Percentiles rank a stretch among this genome's conserved stretches.
Conservation (phyloP, 2,888 invertebrate species). For the Heliconius hortense region DNA sequence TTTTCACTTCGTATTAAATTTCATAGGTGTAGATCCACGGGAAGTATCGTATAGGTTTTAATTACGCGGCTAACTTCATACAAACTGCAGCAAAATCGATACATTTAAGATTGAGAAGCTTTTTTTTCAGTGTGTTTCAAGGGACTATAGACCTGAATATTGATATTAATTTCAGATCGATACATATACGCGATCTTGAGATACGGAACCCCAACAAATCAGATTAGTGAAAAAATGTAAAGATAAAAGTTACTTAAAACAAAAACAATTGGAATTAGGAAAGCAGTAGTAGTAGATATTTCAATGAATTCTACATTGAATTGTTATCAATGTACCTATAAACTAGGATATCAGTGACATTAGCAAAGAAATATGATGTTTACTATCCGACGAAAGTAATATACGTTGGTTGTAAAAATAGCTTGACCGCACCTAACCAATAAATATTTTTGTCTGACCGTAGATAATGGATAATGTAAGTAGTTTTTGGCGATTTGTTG, state of each 20-base stretch:
- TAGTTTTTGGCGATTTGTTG: not conserved
- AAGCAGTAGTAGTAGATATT: not conserved
- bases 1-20: no score
- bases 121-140: no score
- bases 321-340: not conserved
- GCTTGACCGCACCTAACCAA: conserved; percentile 23
- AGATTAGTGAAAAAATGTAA: not conserved
- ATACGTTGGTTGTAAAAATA: conserved; percentile 13
- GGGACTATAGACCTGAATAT: no score
- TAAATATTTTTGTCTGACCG: conserved; percentile 25
- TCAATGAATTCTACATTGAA: not conserved
- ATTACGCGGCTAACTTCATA: no score
- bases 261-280: not conserved
- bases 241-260: not conserved
- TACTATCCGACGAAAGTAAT: conserved; percentile 15
- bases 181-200: no score
- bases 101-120: no score
- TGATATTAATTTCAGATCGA: no score
- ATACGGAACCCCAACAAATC: no score
- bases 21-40: no score
- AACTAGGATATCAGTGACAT: not conserved
- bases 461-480: conserved; percentile 10
- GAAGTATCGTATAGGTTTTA: no score
- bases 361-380: conserved; percentile 23
- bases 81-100: no score